Base-by-base conservation (phyloP, 2,113 vertebrate species). In the Corydoras sp. region DNA sequence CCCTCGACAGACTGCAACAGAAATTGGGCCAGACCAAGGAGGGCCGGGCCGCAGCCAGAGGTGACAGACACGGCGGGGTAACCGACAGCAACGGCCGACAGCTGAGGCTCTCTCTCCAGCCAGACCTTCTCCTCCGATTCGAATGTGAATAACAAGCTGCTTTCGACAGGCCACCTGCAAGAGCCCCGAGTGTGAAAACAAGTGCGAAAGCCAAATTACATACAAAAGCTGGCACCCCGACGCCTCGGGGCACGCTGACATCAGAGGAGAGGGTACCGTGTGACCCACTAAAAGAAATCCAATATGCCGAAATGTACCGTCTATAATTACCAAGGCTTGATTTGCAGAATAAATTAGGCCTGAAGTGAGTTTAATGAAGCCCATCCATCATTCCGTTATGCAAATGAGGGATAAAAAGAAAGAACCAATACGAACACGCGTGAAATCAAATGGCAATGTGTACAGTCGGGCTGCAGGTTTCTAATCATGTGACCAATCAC, bases 101-200 rank as follows among this genome's bases (percentile, higher is more conserved):
- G 76, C 68, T 63, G 58, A 68, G 56, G n/a, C 71, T 64, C 58
- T 65, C 58, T 66, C 32, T 55, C 61, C 76, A 62, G 67, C 58
- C 55, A 54, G 51, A 35, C 54, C 53, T 78, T 61, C 53, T 67
- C 74, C 63, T 75, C 31, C 68, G 56, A 64, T 72, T 75, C 35
- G n/a, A 15, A 14, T 14, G 49, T 54, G 65, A 65, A 75, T 75
- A 79, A 79, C 58, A 65, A 51, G 43, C 32, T 67, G 61, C 51
- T 75, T 79, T 56, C 61, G 65, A 72, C 56, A 6, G n/a, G 73
- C 72, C 77, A 75, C 77, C 77, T 75, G 77, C 77, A 75, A 51
- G 29, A 62, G 30, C 10, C 64, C 35, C n/a, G 56, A 62, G 69
- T 65, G 77, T 48, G 65, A 79, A 79, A 71, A 75, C 54, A 73